Conservation (phyloP, 1,140 invertebrate genomes). For the Dysdera silvatica region DNA sequence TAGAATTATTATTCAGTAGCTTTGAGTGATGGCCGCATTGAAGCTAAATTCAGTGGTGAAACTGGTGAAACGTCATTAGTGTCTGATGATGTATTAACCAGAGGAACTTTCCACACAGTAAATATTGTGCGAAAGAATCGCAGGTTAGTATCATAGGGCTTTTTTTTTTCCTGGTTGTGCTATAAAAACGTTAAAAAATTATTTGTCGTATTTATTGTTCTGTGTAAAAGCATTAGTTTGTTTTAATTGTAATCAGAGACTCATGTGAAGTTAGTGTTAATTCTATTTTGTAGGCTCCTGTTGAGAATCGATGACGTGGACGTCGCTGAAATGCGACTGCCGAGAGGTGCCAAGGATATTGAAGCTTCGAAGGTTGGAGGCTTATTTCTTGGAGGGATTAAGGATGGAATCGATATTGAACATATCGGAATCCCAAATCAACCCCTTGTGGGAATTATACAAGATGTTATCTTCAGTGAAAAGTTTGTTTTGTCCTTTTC, state of each 20-base stretch:
- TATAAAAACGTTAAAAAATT: neutral
- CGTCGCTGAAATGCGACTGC: constrained; percentile 48
- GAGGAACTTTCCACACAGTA: constrained; percentile 28
- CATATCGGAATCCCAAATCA: constrained; percentile 50
- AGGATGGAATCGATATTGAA: constrained; percentile 45
- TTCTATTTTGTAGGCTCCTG: neutral
- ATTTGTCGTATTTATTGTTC: neutral
- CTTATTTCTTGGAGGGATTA: constrained; percentile 58
- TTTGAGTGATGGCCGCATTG: constrained; percentile 55
- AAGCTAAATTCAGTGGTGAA: constrained; percentile 59
- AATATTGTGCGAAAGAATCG: constrained; percentile 23
- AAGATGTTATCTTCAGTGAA: constrained; percentile 70
- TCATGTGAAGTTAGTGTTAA: neutral
- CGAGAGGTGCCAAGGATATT: constrained; percentile 46
- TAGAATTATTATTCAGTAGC: constrained; percentile 61
- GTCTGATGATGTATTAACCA: constrained; percentile 20
- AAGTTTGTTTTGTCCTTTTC: constrained; percentile 47
- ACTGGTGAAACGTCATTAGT: constrained; percentile 51
- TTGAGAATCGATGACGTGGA: constrained; percentile 35
- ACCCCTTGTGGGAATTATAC: constrained; percentile 62
- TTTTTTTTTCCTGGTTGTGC: neutral
- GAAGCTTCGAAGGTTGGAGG: constrained; percentile 45
- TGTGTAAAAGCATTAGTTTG: no score
- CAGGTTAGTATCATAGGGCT: neutral
- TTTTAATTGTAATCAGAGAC: neutral